Evolutionary conservation across 2,113 vertebrate species (phyloP).

Genomic region (Amblyornis subalaris): DNA sequence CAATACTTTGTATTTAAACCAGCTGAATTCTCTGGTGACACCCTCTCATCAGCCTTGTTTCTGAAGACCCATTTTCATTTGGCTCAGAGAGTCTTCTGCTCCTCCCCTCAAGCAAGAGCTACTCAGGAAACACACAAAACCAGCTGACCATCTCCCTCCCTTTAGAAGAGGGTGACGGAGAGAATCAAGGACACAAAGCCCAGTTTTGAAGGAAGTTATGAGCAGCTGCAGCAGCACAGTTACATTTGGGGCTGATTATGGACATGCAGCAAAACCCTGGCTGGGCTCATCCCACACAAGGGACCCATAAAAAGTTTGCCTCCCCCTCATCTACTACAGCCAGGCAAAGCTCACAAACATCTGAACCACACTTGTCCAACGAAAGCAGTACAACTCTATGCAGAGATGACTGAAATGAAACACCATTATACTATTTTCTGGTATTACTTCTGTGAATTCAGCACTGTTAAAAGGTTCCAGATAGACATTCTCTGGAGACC

Average conservation of each 20-base stretch:
- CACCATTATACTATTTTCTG: constrained; percentile 15
- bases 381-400: background rate
- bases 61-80: background rate
- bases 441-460: constrained; percentile 45
- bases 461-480: constrained; percentile 32
- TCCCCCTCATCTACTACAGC: background rate
- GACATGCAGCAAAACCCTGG: background rate
- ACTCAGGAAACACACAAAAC: background rate
- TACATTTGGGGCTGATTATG: constrained; percentile 13
- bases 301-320: background rate
- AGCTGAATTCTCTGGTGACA: background rate
- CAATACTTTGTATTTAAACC: background rate
- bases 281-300: background rate
- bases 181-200: background rate
- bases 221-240: background rate
- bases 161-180: background rate
- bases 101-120: background rate
- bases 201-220: background rate
- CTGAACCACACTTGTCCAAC: background rate
- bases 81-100: background rate
- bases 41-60: background rate
- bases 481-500: background rate
- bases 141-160: background rate
- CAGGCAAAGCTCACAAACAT: background rate
- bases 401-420: constrained; percentile 23